Conservation (phyloP, 2,113 vertebrate genomes). For the Phalacrocorax aristotelis region DNA sequence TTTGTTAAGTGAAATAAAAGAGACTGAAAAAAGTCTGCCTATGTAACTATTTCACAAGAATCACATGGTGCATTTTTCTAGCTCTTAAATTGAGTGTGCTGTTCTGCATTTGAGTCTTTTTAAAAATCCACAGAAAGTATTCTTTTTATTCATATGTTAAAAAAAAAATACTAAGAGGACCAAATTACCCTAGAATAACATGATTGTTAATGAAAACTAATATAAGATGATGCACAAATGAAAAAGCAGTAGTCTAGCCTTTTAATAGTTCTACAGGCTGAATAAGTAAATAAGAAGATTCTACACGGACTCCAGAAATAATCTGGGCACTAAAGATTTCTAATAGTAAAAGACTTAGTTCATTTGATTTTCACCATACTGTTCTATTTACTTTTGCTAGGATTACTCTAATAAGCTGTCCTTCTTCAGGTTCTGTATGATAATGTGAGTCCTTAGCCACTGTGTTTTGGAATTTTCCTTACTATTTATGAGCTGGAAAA, state of each 20-base stretch:
- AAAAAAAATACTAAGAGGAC: background rate
- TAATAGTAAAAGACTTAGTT: background rate
- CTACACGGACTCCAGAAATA: background rate
- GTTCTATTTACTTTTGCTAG: background rate
- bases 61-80: background rate
- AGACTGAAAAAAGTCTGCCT: background rate
- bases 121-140: background rate
- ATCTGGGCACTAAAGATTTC: background rate
- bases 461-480: background rate
- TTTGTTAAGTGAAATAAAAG: background rate
- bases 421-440: background rate
- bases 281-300: background rate
- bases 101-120: background rate
- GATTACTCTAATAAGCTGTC: background rate
- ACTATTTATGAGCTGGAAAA: background rate
- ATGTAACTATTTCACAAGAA: background rate
- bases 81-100: background rate
- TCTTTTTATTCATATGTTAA: background rate
- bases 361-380: background rate
- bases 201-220: background rate
- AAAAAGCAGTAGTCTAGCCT: background rate
- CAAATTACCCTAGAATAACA: background rate
- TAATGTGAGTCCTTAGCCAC: background rate
- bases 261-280: background rate
- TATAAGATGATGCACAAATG: background rate